Evolutionary conservation across 1,140 invertebrate species (phyloP).

Genomic region (Spodoptera litura): DNA sequence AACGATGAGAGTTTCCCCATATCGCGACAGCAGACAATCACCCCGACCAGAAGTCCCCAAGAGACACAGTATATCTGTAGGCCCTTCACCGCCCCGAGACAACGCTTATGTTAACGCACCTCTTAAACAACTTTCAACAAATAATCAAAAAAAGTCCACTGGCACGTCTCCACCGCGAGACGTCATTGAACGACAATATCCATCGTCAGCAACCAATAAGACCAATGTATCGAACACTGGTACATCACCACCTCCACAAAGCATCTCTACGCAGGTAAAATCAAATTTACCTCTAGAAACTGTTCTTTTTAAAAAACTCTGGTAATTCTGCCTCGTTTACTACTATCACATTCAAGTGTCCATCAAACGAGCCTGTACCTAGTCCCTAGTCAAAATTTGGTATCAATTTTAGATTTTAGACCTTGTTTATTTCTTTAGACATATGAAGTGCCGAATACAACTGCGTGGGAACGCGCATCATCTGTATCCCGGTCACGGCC

Average conservation of each 20-base stretch:
- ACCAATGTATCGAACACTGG: conserved; percentile 86
- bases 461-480: conserved; percentile 68
- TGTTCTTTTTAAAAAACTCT: too few relatives aligned
- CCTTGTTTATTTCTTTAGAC: conserved; percentile 70
- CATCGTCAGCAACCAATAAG: conserved; percentile 61
- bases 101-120: conserved; percentile 26
- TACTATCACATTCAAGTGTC: background rate
- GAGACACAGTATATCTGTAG: conserved; percentile 72
- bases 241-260: conserved; percentile 94
- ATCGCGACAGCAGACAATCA: conserved; percentile 47
- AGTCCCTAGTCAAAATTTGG: background rate
- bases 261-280: conserved; percentile 93
- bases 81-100: conserved; percentile 75
- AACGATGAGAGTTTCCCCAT: conserved; percentile 54
- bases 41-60: conserved; percentile 48
- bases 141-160: conserved; percentile 74
- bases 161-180: conserved; percentile 67
- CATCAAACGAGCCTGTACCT: background rate
- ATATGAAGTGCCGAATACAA: conserved; percentile 80
- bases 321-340: background rate
- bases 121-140: conserved; percentile 27
- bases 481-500: conserved; percentile 68
- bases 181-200: conserved; percentile 52
- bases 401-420: background rate
- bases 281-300: background rate